phyloP scores from a whole-genome alignment of 2,113 vertebrate genomes.

The Prochilodus magdalenae region DNA sequence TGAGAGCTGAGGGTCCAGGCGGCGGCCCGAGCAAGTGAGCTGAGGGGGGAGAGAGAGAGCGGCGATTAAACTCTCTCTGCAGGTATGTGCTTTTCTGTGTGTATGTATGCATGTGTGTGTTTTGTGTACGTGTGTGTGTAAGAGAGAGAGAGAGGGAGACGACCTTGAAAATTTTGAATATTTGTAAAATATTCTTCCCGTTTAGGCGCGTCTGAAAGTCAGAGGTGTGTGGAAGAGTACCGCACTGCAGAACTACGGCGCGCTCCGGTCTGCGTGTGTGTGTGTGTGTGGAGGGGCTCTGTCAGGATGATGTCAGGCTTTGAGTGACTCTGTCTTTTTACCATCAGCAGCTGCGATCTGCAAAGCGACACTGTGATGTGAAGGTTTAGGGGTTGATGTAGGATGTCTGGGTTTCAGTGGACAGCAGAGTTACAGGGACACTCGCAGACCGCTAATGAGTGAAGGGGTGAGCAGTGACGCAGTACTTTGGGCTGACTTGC shows the following conservation, averaged over 20 bases:
- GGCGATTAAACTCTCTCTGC: conserved; percentile 41
- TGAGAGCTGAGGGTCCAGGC: conserved; percentile 58
- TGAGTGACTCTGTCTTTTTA: background rate
- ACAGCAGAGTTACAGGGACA: background rate
- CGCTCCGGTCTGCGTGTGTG: conserved; percentile 37
- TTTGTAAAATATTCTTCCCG: background rate
- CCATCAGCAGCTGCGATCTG: background rate
- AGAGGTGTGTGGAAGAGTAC: conserved; percentile 59
- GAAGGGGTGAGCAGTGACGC: conserved; percentile 33
- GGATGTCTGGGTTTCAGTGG: background rate
- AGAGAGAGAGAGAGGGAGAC: no score
- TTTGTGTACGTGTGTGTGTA: background rate
- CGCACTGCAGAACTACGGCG: conserved; percentile 77
- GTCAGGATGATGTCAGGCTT: background rate
- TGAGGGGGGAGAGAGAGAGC: conserved; percentile 14
- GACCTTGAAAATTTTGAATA: background rate
- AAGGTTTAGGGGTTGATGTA: no score
- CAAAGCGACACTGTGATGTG: no score
- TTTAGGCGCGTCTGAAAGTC: background rate
- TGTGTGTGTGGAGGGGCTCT: background rate
- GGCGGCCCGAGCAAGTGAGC: conserved; percentile 58
- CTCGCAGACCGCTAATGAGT: background rate
- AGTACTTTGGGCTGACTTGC: conserved; percentile 54
- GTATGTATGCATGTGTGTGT: background rate
- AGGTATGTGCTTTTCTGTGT: conserved; percentile 67